Conservation (phyloP, 1,140 invertebrate species). For the Colletes latitarsis region DNA sequence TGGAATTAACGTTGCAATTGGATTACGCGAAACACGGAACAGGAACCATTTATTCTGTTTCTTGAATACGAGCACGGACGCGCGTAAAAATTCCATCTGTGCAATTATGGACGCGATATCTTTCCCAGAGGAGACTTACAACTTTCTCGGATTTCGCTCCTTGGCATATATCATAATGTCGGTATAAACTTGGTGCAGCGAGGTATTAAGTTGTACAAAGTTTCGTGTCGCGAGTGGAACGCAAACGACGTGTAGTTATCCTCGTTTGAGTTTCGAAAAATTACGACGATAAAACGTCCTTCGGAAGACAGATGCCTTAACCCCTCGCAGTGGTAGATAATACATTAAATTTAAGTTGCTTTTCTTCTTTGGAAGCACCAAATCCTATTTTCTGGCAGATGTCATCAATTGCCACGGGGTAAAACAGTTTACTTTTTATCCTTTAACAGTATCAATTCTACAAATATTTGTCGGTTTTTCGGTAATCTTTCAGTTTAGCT, state of each 20-base stretch:
- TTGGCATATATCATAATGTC: conserved; percentile 8
- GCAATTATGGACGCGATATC: neutral
- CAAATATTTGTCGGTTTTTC: too few relatives aligned
- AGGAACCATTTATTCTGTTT: neutral
- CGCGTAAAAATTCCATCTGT: neutral
- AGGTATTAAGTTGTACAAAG: neutral
- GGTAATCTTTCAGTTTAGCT: too few relatives aligned
- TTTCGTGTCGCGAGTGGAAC: neutral
- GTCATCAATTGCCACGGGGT: too few relatives aligned
- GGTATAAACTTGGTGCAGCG: neutral
- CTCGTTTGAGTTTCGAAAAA: conserved; percentile 1
- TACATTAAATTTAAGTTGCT: too few relatives aligned
- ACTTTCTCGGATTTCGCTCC: neutral
- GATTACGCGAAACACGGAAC: neutral
- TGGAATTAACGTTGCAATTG: conserved; percentile 6
- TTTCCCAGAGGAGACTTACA: neutral
- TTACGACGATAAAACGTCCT: neutral
- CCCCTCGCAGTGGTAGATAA: too few relatives aligned
- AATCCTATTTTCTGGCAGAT: too few relatives aligned
- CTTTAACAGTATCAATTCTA: too few relatives aligned
- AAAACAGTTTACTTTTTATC: too few relatives aligned
- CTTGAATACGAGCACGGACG: neutral
- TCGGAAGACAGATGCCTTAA: too few relatives aligned
- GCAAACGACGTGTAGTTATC: neutral
- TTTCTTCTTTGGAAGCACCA: too few relatives aligned